Evolutionary conservation across 2,113 vertebrate species (phyloP), one percentile per base, ranked within the genome.

Genomic region (Mohoua ochrocephala): DNA sequence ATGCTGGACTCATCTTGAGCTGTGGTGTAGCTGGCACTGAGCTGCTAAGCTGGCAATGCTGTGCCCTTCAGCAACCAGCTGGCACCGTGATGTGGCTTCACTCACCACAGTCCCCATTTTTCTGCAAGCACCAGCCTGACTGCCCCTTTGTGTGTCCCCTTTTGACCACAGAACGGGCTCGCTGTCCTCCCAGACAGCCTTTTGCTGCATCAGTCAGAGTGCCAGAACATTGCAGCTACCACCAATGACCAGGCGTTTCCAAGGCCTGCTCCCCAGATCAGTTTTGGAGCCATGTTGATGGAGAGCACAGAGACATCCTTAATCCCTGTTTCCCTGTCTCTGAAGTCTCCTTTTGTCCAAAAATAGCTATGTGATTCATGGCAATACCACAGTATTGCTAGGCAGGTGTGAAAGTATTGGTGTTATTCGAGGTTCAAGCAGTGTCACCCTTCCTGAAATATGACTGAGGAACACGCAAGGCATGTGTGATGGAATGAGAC

Each of bases 21-120:
- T 65, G 6, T 16, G 2, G 1, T 22, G 13, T 19, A 57, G 47
- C 16, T 6, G 1, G 35, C 50, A 88, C 23, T 30, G 44, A 7
- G 31, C 24, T 44, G 19, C 47, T 54, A 54, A 63, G 10, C 15
- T 85, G 63, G 63, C 3, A 15, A 11, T 3, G 23, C 45, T 67
- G 27, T 57, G 65, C 13, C 2, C 1, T 50, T 67, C 81, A 81
- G 35, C 22, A 53, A 13, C 13, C 65, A 30, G 19, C 17, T 74
- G 47, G 24, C 22, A 23, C 15, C 0, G 0, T 57, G 15, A 14
- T 52, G 33, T 50, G 35, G 26, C 35, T 81, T 70, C 50, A 53
- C 16, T 45, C 37, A n/a, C 33, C 54, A 65, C 22, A 30, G 15
- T 15, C 87, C n/a, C 47, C 33, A 52, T 44, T 73, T 54, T 59